Evolutionary conservation across 2,888 invertebrate genomes (phyloP).

Genomic region (Erebia ligea): DNA sequence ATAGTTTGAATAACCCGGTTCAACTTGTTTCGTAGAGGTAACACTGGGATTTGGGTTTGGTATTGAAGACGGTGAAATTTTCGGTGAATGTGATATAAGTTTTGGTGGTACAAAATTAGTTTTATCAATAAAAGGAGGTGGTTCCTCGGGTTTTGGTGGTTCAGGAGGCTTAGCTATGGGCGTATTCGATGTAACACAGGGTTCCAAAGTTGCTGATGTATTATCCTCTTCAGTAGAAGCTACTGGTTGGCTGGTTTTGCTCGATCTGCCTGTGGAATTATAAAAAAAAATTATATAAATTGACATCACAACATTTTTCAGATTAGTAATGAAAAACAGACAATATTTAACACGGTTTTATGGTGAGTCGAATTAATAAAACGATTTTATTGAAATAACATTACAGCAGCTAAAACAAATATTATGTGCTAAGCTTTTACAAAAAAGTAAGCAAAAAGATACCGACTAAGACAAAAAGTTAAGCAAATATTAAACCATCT

Average conservation of each 20-base stretch:
- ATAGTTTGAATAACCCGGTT: slow-evolving; percentile 65
- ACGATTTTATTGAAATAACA: slow-evolving; percentile 20
- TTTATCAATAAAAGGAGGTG: slow-evolving; percentile 57
- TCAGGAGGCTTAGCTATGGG: slow-evolving; percentile 58
- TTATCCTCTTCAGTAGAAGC: slow-evolving; percentile 51
- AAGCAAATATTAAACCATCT: neutral
- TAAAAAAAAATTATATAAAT: neutral
- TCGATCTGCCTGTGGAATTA: slow-evolving; percentile 48
- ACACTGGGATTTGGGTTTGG: slow-evolving; percentile 76
- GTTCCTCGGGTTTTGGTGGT: slow-evolving; percentile 56
- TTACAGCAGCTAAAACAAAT: neutral
- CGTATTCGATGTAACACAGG: slow-evolving; percentile 38
- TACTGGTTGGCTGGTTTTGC: slow-evolving; percentile 38
- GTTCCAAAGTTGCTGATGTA: slow-evolving; percentile 43
- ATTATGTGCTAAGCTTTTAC: neutral
- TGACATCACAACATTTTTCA: neutral
- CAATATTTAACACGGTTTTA: neutral
- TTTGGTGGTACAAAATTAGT: slow-evolving; percentile 61
- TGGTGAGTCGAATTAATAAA: neutral
- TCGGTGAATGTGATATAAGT: slow-evolving; percentile 67
- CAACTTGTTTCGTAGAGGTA: slow-evolving; percentile 63
- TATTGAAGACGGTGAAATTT: slow-evolving; percentile 78
- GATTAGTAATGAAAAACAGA: neutral
- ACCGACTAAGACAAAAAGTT: neutral
- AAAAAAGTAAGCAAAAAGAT: neutral